phyloP scores from a whole-genome alignment of 64 coral and sea anemone species.

The Montipora capricornis region DNA sequence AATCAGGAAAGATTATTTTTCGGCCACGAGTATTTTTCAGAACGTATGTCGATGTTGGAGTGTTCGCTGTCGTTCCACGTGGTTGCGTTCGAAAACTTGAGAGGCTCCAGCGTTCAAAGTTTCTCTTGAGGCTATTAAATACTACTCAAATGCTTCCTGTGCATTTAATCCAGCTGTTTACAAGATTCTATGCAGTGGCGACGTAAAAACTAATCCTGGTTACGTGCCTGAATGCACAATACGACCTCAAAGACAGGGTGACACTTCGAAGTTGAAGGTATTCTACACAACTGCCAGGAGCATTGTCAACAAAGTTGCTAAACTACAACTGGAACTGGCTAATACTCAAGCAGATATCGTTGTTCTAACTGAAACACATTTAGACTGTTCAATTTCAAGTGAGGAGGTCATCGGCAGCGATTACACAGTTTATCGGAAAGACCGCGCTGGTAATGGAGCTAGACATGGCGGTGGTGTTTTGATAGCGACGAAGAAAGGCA shows the following conservation, averaged over 20 bases:
- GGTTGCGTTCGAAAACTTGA: not conserved
- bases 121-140: not conserved
- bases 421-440: constrained; percentile 57
- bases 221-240: not conserved
- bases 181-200: not conserved
- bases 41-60: not conserved
- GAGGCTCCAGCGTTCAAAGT: not conserved
- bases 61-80: not conserved
- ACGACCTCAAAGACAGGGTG: not conserved
- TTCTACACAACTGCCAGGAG: constrained; percentile 57
- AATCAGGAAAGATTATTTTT: not conserved
- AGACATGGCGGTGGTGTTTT: not conserved
- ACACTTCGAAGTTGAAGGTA: constrained; percentile 9
- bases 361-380: constrained; percentile 59
- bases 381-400: constrained; percentile 38
- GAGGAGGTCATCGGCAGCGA: constrained; percentile 13
- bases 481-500: not conserved
- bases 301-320: constrained; percentile 62
- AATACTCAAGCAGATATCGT: constrained; percentile 38
- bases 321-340: constrained; percentile 31
- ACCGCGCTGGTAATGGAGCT: constrained; percentile 29
- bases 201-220: constrained; percentile 23
- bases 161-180: constrained; percentile 26
- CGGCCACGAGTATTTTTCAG: constrained; percentile 15
- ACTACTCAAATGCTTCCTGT: constrained; percentile 17